phyloP scores from a whole-genome alignment of 1,140 invertebrate genomes.

The Himalopsyche phryganea region DNA sequence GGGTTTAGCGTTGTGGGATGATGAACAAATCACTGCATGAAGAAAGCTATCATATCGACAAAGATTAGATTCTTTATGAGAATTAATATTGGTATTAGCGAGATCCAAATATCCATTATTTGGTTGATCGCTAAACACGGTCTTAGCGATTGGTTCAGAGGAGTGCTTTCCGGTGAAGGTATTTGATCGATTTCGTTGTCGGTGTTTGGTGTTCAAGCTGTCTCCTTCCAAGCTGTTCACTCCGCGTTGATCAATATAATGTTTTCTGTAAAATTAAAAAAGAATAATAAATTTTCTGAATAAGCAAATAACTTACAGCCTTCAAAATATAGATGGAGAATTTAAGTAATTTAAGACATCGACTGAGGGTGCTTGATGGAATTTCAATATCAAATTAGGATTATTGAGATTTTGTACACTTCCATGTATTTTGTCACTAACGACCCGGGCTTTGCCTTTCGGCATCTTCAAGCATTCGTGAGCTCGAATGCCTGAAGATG shows the following conservation, averaged over 20 bases:
- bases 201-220: conserved; percentile 45
- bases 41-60: conserved; percentile 60
- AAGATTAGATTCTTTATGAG: conserved; percentile 51
- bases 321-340: too few species aligned
- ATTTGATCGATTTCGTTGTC: conserved; percentile 52
- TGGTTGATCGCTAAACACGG: conserved; percentile 37
- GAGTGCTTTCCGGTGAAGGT: conserved; percentile 50
- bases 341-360: too few species aligned
- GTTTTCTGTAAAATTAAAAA: conserved; percentile 44
- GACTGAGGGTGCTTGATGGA: too few species aligned
- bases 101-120: conserved; percentile 48
- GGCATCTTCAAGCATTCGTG: too few species aligned
- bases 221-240: conserved; percentile 37
- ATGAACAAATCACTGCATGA: conserved; percentile 56
- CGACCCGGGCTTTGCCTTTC: too few species aligned
- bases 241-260: conserved; percentile 38
- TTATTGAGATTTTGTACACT: too few species aligned
- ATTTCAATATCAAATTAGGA: too few species aligned
- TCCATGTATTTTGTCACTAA: background rate
- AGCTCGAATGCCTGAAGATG: too few species aligned
- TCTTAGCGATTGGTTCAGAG: conserved; percentile 42
- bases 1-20: conserved; percentile 45
- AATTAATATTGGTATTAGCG: conserved; percentile 37
- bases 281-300: conserved; percentile 11
- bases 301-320: background rate